A percentile compares a stretch with the other conserved stretches of the same genome.
Conservation (phyloP, 2,113 vertebrate species). For the Campylomormyrus numenius region DNA sequence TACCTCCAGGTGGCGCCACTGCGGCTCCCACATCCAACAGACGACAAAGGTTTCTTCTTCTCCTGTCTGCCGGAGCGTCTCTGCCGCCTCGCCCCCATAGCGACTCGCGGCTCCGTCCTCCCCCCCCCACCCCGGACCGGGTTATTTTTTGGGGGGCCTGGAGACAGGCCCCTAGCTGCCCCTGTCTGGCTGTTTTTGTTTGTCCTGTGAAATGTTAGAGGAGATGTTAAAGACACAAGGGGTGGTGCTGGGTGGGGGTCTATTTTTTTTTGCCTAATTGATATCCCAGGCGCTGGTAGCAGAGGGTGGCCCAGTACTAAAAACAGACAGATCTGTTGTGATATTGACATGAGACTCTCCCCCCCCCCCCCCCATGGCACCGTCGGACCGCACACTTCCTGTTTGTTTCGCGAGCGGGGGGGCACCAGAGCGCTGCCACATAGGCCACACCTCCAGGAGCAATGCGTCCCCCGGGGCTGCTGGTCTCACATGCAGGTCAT, state of each 20-base stretch:
- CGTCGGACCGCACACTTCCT: slow-evolving; percentile 60
- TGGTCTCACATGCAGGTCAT: slow-evolving; percentile 89
- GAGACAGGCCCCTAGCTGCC: slow-evolving; percentile 85
- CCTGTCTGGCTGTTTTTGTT: slow-evolving; percentile 72
- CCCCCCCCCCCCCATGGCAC: slow-evolving; percentile 47
- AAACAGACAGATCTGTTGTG: slow-evolving; percentile 88
- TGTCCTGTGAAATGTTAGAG: slow-evolving; percentile 72
- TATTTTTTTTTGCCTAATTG: slow-evolving; percentile 75
- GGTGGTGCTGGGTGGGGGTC: slow-evolving; percentile 14
- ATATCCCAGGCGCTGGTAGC: slow-evolving; percentile 90
- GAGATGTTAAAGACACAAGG: slow-evolving; percentile 42
- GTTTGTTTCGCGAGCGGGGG: slow-evolving; percentile 93
- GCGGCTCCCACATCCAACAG: neutral
- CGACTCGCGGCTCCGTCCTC: slow-evolving; percentile 45
- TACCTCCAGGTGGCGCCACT: neutral
- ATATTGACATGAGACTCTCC: slow-evolving; percentile 73
- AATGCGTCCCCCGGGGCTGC: slow-evolving; percentile 85
- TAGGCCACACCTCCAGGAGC: slow-evolving; percentile 93
- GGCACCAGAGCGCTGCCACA: slow-evolving; percentile 91
- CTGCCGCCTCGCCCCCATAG: slow-evolving; percentile 29
- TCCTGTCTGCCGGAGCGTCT: slow-evolving; percentile 8
- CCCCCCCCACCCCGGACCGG: slow-evolving; percentile 33
- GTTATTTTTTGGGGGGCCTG: slow-evolving; percentile 63
- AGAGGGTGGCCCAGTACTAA: slow-evolving; percentile 81
- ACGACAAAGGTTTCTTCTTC: neutral